Conservation (phyloP, 2,888 invertebrate genomes). For the Troglohyphantes excavatus region DNA sequence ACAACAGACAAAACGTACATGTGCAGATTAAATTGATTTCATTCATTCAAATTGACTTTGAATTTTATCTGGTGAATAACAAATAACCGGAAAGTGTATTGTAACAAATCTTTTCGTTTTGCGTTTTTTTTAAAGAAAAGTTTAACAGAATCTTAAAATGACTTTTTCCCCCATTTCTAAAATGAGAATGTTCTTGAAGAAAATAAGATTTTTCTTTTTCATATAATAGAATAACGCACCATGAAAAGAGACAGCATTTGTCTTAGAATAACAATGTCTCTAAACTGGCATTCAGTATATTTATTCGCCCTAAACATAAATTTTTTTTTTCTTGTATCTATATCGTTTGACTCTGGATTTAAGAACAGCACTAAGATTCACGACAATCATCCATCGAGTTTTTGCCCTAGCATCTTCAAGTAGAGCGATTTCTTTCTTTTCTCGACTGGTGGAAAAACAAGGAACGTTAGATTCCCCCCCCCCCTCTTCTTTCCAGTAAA, state of each 20-base stretch:
- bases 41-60: not conserved
- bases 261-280: slow-evolving; percentile 54
- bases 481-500: slow-evolving; percentile 18
- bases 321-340: slow-evolving; percentile 28
- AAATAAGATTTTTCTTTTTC: slow-evolving; percentile 2
- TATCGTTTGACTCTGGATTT: slow-evolving; percentile 18
- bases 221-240: slow-evolving; percentile 63
- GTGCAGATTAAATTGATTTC: not conserved
- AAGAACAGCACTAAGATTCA: slow-evolving; percentile 55
- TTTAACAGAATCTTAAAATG: slow-evolving; percentile 32
- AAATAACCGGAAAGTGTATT: not conserved
- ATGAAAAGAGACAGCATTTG: slow-evolving; percentile 58
- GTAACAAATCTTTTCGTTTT: slow-evolving; percentile 26
- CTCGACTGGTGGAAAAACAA: not conserved
- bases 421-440: slow-evolving; percentile 15
- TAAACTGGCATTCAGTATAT: slow-evolving; percentile 57
- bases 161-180: slow-evolving; percentile 35
- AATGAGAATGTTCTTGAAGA: slow-evolving; percentile 1
- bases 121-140: slow-evolving; percentile 4
- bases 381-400: slow-evolving; percentile 52
- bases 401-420: slow-evolving; percentile 45
- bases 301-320: slow-evolving; percentile 46
- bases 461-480: slow-evolving; percentile 17
- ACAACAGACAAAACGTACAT: not conserved
- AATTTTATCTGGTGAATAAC: not conserved